These are phyloP conservation scores for Nyctalus aviator DNA, from an alignment of 2,797 vertebrate genomes.

Conservation along the genomic window DNA sequence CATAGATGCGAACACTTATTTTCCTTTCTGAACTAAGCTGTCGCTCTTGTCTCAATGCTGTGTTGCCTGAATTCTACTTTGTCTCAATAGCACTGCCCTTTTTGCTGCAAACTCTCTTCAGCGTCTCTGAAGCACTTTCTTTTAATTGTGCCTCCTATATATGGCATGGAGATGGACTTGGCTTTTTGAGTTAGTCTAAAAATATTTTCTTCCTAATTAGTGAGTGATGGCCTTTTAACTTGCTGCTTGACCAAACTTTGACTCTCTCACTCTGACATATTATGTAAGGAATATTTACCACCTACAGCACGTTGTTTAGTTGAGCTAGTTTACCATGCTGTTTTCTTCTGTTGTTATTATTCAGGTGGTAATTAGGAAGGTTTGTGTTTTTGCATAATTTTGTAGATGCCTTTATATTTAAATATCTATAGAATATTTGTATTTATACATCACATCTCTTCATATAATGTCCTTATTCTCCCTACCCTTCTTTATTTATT, in stretches of 20 bases:
- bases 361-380: background rate
- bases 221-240: background rate
- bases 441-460: background rate
- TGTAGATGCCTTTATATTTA: background rate
- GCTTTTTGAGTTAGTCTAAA: background rate
- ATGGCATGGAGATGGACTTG: background rate
- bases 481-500: background rate
- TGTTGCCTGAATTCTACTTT: background rate
- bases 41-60: background rate
- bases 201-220: background rate
- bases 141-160: background rate
- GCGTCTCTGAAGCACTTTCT: background rate
- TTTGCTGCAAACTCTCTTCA: background rate
- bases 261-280: background rate
- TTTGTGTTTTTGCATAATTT: background rate
- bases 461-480: too few relatives aligned
- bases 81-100: background rate
- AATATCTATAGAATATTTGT: background rate
- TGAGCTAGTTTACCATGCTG: background rate
- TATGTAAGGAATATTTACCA: too few relatives aligned
- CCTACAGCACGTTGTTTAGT: background rate
- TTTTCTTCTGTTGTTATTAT: background rate
- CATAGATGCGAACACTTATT: rapidly evolving
- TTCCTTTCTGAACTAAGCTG: rapidly evolving
- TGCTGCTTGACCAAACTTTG: background rate